phyloP scores from a whole-genome alignment of 2,797 vertebrate species.

The Pampus argenteus region DNA sequence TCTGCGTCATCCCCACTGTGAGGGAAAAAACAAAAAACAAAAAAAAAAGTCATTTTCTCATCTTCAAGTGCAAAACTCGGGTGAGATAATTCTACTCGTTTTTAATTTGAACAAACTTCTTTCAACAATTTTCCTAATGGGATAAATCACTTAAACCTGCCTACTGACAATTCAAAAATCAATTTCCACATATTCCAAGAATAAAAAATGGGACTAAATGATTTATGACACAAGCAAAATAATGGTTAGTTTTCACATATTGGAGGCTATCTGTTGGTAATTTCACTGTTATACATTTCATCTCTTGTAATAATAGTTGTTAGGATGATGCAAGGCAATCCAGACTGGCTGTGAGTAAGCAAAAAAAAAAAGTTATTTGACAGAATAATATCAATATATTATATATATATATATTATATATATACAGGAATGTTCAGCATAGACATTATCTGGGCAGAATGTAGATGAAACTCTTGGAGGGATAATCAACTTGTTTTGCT shows the following conservation, averaged over 20 bases:
- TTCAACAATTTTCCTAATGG: background rate
- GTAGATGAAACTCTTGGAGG: conserved; percentile 69
- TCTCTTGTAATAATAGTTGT: conserved; percentile 25
- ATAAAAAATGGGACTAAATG: conserved; percentile 20
- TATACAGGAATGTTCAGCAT: conserved; percentile 21
- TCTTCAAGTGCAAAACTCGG: conserved; percentile 8
- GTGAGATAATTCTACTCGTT: background rate
- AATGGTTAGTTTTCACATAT: conserved; percentile 38
- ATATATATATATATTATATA: too few species aligned
- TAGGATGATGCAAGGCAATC: conserved; percentile 47
- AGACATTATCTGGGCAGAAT: conserved; percentile 52
- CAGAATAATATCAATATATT: conserved; percentile 26
- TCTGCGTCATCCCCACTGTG: conserved; percentile 93
- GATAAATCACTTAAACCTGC: conserved; percentile 5
- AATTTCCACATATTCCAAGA: conserved; percentile 8
- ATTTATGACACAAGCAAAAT: conserved; percentile 35
- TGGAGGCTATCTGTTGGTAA: conserved; percentile 37
- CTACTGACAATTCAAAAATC: conserved; percentile 5
- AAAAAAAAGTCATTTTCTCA: conserved; percentile 37
- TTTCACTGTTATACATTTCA: conserved; percentile 19
- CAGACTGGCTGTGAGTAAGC: conserved; percentile 37
- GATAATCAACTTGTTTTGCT: conserved; percentile 78
- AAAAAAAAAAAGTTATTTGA: conserved; percentile 39
- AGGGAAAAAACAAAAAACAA: background rate
- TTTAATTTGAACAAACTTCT: background rate